Evolutionary conservation across 2,797 vertebrate genomes (phyloP).

Genomic region (Myotis myotis): DNA sequence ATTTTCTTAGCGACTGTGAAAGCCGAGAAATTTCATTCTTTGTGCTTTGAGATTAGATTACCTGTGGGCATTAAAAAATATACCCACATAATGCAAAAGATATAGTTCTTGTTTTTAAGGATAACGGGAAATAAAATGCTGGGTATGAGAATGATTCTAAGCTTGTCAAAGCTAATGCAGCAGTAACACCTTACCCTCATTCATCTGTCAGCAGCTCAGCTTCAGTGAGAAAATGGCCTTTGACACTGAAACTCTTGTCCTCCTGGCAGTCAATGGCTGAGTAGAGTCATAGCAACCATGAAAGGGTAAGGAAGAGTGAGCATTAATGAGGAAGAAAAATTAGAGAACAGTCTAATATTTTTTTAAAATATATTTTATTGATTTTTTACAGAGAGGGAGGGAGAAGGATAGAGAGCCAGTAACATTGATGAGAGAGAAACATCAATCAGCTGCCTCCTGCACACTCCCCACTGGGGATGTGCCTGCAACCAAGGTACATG

Average conservation of each 20-base stretch:
- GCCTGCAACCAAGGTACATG: too few relatives aligned
- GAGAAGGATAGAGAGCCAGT: too few relatives aligned
- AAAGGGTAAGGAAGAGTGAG: not conserved
- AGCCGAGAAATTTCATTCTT: not conserved
- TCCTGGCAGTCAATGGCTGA: not conserved
- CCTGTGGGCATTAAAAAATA: not conserved
- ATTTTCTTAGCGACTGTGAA: not conserved
- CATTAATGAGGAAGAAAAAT: not conserved
- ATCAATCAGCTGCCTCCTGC: too few relatives aligned
- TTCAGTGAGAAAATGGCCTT: not conserved
- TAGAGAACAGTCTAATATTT: not conserved
- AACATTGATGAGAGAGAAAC: too few relatives aligned
- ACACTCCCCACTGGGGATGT: too few relatives aligned
- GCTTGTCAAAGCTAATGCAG: not conserved
- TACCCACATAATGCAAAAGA: not conserved
- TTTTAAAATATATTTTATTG: too few relatives aligned
- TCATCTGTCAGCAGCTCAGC: not conserved
- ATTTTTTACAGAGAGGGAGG: too few relatives aligned
- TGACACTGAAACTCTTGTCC: not conserved
- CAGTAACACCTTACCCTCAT: not conserved
- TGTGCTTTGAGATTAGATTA: not conserved
- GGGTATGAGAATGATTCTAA: not conserved
- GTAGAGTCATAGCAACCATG: not conserved
- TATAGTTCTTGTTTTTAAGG: not conserved
- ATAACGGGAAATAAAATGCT: not conserved